These are phyloP conservation scores for Manis crassicaudata DNA, from an alignment of 2,797 vertebrate species.

Conservation along the genomic window DNA sequence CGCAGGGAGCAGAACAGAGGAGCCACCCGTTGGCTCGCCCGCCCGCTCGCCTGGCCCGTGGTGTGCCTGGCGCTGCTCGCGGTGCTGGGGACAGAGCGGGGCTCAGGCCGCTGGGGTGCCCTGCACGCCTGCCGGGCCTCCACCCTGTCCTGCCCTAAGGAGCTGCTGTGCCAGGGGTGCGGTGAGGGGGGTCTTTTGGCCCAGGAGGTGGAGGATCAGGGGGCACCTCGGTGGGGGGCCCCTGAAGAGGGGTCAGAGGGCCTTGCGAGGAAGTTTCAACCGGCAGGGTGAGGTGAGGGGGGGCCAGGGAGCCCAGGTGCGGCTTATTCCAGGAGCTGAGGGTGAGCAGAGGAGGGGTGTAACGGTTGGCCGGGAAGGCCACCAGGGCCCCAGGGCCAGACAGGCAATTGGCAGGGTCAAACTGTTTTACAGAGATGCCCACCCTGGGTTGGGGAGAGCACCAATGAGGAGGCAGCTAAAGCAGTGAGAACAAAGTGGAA, in stretches of 20 bases:
- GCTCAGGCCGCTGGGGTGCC: background rate
- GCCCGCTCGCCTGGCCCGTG: fast-evolving
- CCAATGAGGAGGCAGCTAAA: background rate
- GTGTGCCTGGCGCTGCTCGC: background rate
- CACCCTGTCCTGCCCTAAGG: background rate
- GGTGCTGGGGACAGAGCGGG: background rate
- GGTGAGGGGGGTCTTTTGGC: background rate
- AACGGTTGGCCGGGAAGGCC: background rate
- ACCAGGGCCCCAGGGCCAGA: background rate
- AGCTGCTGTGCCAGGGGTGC: background rate
- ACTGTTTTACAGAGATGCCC: background rate
- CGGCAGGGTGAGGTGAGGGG: background rate
- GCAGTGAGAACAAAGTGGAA: fast-evolving
- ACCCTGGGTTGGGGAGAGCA: background rate
- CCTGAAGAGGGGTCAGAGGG: background rate
- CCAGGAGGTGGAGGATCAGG: background rate
- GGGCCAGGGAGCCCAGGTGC: background rate
- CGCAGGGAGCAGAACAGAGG: background rate
- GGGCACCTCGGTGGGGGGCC: background rate
- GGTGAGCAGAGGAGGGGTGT: background rate
- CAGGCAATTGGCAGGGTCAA: background rate
- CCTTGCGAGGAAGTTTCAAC: background rate
- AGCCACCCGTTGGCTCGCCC: background rate
- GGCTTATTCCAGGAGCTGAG: background rate
- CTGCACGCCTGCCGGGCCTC: background rate